Base-by-base conservation (phyloP, 2,113 vertebrate genomes). In the Eurypyga helias region DNA sequence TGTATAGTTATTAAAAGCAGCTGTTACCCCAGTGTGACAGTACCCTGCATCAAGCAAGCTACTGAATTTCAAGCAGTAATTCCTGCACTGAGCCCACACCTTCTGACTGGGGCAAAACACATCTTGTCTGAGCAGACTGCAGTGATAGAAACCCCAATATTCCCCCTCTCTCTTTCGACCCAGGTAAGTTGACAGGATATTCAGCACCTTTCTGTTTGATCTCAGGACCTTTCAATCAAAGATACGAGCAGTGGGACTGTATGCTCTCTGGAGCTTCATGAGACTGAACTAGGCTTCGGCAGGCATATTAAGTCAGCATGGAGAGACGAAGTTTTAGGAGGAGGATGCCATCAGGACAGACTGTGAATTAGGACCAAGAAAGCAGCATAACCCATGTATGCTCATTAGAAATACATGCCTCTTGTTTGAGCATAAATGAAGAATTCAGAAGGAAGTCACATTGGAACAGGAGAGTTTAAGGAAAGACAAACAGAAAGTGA, bases 191-290 rank as follows among this genome's bases (percentile, higher is more conserved):
- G 72, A 71, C 29, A 55, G 87, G 38, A 41, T 93, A 79, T 19
- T 87, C 29, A n/a, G 76, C 82, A 65, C 87, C 23, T 91, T 89
- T 65, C 54, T 49, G 10, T 52, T 89, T 76, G 91, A 67, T 92
- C 97, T 90, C 41, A 69, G 45, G 54, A 79, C 25, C 17, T 95
- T 91, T 84, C 67, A 62, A 17, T 84, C 76, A 87, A 81, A 93
- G 41, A 11, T n/a, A 52, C 1, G 3, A 61, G 26, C n/a, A 89
- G 28, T 45, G 60, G 20, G 26, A 70, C 29, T 60, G n/a, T 69
- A 34, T 5, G 20, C n/a, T 76, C 60, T 83, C 17, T 73, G 57
- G 55, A 92, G 33, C 46, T 78, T 78, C 28, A 28, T 9, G 34
- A 89, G 15, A 16, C 29, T 55, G 33, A 80, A 29, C 20, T 43